A percentile compares a stretch with the other conserved stretches of the same genome.
These are phyloP conservation scores for Alces alces DNA, from an alignment of 2,113 vertebrate genomes.

Conservation along the genomic window DNA sequence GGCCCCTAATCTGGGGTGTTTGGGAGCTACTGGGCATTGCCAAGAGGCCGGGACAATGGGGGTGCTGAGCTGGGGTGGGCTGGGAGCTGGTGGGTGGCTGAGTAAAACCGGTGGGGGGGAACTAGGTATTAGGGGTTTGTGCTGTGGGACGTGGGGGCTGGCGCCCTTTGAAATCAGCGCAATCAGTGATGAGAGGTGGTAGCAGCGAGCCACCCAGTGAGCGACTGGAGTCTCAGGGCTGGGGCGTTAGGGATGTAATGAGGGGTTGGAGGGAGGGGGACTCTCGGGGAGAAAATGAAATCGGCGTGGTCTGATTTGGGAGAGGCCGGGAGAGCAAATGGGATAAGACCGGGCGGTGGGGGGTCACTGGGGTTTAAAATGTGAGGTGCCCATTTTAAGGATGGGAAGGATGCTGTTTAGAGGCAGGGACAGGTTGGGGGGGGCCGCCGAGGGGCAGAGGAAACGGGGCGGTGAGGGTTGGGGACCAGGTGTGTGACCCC, in stretches of 20 bases:
- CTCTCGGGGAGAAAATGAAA: neutral
- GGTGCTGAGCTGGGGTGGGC: neutral
- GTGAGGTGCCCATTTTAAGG: neutral
- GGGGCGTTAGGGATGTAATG: accelerated
- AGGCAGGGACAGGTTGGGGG: neutral
- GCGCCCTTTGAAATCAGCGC: accelerated
- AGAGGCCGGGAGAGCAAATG: neutral
- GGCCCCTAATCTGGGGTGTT: neutral
- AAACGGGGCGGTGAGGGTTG: accelerated
- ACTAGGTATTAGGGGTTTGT: accelerated
- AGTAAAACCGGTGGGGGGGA: too few relatives aligned
- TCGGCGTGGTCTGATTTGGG: accelerated
- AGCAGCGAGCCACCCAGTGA: neutral
- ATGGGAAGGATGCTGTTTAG: neutral
- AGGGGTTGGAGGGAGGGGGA: neutral
- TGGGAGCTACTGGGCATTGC: neutral
- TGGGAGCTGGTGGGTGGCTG: neutral
- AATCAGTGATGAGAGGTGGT: neutral
- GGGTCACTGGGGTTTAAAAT: accelerated
- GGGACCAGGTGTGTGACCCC: neutral
- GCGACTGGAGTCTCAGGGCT: neutral
- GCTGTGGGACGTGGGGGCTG: neutral
- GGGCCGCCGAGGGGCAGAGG: neutral
- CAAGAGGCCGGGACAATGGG: neutral
- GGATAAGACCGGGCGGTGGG: accelerated